Conservation (phyloP, 1,140 invertebrate genomes). For the Drosophila kikkawai region DNA sequence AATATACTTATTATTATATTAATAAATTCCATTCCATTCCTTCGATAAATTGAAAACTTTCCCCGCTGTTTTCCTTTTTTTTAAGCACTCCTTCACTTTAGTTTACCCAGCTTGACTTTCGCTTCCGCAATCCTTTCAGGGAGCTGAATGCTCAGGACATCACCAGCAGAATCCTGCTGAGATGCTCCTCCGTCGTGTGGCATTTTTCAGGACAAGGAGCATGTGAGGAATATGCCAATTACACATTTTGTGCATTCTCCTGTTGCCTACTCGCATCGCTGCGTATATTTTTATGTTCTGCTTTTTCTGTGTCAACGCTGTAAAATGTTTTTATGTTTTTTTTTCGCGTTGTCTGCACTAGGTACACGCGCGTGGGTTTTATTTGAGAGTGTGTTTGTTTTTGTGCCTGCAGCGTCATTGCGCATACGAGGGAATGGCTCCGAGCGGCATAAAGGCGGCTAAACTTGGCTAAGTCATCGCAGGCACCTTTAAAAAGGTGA, state of each 20-base stretch:
- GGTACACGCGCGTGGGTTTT: slow-evolving; percentile 5
- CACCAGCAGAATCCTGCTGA: slow-evolving; percentile 8
- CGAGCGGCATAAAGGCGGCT: slow-evolving; percentile 23
- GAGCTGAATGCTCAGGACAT: background rate
- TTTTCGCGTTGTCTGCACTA: slow-evolving; percentile 9
- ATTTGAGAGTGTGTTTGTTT: slow-evolving; percentile 23
- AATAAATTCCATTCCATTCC: no score
- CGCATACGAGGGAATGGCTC: slow-evolving; percentile 51
- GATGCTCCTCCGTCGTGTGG: background rate
- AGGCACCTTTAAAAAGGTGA: slow-evolving; percentile 16
- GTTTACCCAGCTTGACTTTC: slow-evolving; percentile 26
- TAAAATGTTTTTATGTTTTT: slow-evolving; percentile 47
- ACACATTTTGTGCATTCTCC: slow-evolving; percentile 43
- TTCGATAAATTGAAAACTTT: background rate
- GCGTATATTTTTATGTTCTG: slow-evolving; percentile 26
- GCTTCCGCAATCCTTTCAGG: slow-evolving; percentile 11
- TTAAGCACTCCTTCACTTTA: background rate
- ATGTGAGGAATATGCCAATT: slow-evolving; percentile 65
- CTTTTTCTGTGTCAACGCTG: slow-evolving; percentile 46
- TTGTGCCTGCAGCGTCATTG: slow-evolving; percentile 28
- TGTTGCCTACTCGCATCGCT: slow-evolving; percentile 45
- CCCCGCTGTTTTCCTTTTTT: background rate
- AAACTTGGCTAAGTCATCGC: slow-evolving; percentile 21
- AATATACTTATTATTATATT: no score
- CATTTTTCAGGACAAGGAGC: slow-evolving; percentile 10